Percentiles rank a stretch among this genome's conserved stretches.
These are phyloP conservation scores for Amphipoea lucens DNA, from an alignment of 2,888 invertebrate genomes.

Conservation along the genomic window DNA sequence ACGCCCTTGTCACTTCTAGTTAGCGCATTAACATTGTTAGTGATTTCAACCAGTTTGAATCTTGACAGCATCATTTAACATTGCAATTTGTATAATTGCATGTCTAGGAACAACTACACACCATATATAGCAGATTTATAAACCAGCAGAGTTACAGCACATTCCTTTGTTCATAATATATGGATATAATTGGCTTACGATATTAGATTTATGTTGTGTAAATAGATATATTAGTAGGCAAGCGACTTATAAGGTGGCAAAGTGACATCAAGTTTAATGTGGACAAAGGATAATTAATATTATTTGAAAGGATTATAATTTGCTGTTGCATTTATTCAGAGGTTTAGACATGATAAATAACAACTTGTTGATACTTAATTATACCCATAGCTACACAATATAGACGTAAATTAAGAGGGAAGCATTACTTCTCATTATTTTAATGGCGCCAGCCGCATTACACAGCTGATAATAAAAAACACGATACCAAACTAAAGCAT, in stretches of 20 bases:
- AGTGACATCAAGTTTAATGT: conserved; percentile 32
- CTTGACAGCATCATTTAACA: conserved; percentile 73
- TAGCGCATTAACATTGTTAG: conserved; percentile 57
- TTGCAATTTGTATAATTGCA: conserved; percentile 73
- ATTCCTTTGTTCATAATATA: conserved; percentile 64
- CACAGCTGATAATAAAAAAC: not conserved
- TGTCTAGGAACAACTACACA: conserved; percentile 63
- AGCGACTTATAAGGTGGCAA: conserved; percentile 50
- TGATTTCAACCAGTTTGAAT: conserved; percentile 70
- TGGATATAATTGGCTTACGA: conserved; percentile 53
- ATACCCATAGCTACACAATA: not conserved
- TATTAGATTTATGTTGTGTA: conserved; percentile 50
- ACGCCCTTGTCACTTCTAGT: conserved; percentile 75
- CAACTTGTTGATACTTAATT: not conserved
- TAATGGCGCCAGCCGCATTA: not conserved
- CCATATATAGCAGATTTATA: conserved; percentile 62
- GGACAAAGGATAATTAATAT: conserved; percentile 63
- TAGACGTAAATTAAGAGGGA: not conserved
- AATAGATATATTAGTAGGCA: conserved; percentile 32
- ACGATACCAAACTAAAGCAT: not conserved
- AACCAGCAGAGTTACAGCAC: conserved; percentile 29
- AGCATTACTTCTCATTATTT: not conserved
- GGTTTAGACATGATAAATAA: conserved; percentile 9
- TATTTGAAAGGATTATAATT: conserved; percentile 27
- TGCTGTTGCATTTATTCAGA: conserved; percentile 23